Conservation (phyloP, 2,888 invertebrate genomes). For the Sclerodermus sp. region DNA sequence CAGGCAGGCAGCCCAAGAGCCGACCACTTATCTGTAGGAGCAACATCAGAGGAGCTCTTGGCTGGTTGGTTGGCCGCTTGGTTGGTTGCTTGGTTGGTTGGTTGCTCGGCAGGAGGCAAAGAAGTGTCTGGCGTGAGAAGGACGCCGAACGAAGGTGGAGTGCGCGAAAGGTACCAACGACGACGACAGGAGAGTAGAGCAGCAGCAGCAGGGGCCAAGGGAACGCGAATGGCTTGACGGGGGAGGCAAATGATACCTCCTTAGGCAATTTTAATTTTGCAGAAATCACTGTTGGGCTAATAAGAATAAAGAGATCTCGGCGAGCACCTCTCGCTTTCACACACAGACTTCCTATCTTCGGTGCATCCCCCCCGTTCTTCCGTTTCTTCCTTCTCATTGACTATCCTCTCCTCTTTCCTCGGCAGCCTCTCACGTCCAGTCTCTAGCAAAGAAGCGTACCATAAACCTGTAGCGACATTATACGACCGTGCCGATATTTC, state of each 20-base stretch:
- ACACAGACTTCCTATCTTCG: background rate
- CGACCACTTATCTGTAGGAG: conserved; percentile 54
- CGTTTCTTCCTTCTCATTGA: background rate
- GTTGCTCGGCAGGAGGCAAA: conserved; percentile 44
- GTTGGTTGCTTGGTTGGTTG: conserved; percentile 40
- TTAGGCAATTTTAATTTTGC: conserved; percentile 58
- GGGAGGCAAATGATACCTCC: conserved; percentile 54
- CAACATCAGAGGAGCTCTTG: conserved; percentile 53
- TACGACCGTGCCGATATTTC: conserved; percentile 38
- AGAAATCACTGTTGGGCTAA: conserved; percentile 56
- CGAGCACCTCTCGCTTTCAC: conserved; percentile 14
- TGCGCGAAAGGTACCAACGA: conserved; percentile 39
- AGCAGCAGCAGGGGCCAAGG: too few relatives aligned
- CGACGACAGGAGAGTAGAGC: background rate
- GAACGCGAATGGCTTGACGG: conserved; percentile 12
- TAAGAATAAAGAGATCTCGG: conserved; percentile 54
- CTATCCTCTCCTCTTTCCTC: background rate
- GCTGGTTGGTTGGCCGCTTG: conserved; percentile 34
- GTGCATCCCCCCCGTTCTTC: background rate
- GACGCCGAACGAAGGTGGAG: conserved; percentile 47
- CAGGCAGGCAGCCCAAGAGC: conserved; percentile 50
- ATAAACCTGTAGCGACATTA: conserved; percentile 50
- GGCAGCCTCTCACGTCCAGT: conserved; percentile 16
- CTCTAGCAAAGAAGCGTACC: conserved; percentile 37
- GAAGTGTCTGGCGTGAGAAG: conserved; percentile 52